Conservation (phyloP, 2,888 invertebrate species). For the Cremastinae sp. region DNA sequence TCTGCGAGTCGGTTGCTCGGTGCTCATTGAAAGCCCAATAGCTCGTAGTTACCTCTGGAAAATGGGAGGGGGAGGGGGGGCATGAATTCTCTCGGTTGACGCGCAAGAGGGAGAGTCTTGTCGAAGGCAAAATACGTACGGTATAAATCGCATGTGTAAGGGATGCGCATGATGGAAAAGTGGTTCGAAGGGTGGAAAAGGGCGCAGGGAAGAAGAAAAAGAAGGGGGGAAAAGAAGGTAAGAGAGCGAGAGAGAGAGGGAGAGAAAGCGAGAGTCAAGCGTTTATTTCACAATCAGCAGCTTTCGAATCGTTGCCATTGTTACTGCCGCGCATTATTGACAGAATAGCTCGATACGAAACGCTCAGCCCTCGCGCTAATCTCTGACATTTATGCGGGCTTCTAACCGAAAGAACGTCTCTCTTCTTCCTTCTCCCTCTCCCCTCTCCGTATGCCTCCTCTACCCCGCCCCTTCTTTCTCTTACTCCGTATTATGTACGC, state of each 20-base stretch:
- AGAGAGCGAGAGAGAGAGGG: slow-evolving; percentile 31
- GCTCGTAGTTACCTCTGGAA: slow-evolving; percentile 22
- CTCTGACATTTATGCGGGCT: slow-evolving; percentile 76
- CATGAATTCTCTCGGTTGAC: slow-evolving; percentile 43
- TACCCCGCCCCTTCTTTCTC: not conserved
- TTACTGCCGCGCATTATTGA: slow-evolving; percentile 75
- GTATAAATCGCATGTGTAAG: not conserved
- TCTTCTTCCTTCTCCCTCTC: not conserved
- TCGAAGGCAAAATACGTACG: slow-evolving; percentile 4
- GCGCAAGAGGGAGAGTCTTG: slow-evolving; percentile 47
- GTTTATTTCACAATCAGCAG: slow-evolving; percentile 78
- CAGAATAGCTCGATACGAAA: slow-evolving; percentile 78
- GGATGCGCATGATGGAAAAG: slow-evolving; percentile 39
- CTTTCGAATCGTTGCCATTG: slow-evolving; percentile 76
- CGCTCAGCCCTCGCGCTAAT: slow-evolving; percentile 72
- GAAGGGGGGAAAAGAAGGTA: slow-evolving; percentile 51
- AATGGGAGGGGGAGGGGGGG: slow-evolving; percentile 44
- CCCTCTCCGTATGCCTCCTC: no score
- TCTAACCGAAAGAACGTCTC: slow-evolving; percentile 62
- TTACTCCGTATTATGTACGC: slow-evolving; percentile 10
- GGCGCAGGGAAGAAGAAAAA: slow-evolving; percentile 25
- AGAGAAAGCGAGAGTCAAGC: slow-evolving; percentile 65
- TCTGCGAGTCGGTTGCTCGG: slow-evolving; percentile 43
- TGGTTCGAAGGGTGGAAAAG: slow-evolving; percentile 12
- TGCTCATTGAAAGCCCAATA: slow-evolving; percentile 53